A percentile compares a stretch with the other conserved stretches of the same genome.
phyloP scores from a whole-genome alignment of 2,113 vertebrate species.

The Vulpes vulpes region DNA sequence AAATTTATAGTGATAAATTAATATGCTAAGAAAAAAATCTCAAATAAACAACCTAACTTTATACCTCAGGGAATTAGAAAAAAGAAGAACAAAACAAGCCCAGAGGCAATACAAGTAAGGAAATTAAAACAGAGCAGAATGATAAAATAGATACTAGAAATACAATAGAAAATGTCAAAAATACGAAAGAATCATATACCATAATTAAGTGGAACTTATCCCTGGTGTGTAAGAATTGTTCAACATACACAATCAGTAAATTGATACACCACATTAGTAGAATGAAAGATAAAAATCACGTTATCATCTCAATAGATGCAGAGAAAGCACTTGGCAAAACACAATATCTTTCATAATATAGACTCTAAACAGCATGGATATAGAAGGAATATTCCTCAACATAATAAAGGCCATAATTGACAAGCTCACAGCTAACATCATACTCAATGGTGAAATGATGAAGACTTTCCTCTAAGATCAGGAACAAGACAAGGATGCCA shows the following conservation, averaged over 20 bases:
- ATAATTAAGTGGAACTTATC: background rate
- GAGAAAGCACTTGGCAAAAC: background rate
- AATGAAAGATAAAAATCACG: background rate
- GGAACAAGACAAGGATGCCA: background rate
- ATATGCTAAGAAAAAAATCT: background rate
- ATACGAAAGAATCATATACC: background rate
- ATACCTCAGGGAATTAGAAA: background rate
- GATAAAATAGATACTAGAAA: background rate
- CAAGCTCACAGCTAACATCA: background rate
- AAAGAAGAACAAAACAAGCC: background rate
- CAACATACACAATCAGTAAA: background rate
- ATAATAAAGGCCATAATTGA: background rate
- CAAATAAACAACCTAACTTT: background rate
- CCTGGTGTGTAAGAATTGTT: background rate
- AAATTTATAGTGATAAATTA: background rate
- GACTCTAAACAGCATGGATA: background rate
- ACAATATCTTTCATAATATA: background rate
- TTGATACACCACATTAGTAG: background rate
- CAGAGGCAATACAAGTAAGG: background rate
- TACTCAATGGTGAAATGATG: background rate
- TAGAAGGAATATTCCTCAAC: background rate
- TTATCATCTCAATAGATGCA: background rate
- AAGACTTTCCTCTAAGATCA: background rate
- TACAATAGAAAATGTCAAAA: background rate
- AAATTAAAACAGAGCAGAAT: background rate